These are phyloP conservation scores for Xanthorhoe designata DNA, from an alignment of 2,888 invertebrate species.

Conservation along the genomic window DNA sequence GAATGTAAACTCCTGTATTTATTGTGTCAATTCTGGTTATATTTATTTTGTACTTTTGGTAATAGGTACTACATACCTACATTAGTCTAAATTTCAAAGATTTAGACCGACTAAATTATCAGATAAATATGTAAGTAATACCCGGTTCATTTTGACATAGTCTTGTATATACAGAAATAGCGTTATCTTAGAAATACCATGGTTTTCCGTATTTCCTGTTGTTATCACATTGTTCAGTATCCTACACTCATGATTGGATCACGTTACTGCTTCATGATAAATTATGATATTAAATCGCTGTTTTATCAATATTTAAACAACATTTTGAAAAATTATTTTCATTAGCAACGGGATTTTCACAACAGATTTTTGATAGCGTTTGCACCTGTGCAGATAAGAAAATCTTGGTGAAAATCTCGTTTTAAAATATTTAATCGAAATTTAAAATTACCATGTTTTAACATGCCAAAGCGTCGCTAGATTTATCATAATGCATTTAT, in stretches of 20 bases:
- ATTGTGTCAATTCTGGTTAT: too few species aligned
- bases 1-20: too few species aligned
- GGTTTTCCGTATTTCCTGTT: constrained; percentile 23
- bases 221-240: constrained; percentile 18
- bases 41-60: too few species aligned
- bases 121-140: neutral
- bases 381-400: neutral
- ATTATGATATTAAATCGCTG: constrained; percentile 40
- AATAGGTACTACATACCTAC: too few species aligned
- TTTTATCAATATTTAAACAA: constrained; percentile 46
- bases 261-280: constrained; percentile 24
- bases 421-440: constrained; percentile 45
- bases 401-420: neutral
- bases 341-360: neutral
- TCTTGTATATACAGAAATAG: neutral
- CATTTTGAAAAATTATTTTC: neutral
- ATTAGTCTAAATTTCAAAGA: too few species aligned
- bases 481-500: constrained; percentile 84
- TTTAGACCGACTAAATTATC: neutral
- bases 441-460: constrained; percentile 79
- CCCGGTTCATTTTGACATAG: constrained; percentile 11
- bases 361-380: neutral
- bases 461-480: constrained; percentile 86
- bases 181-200: constrained; percentile 16
- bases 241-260: constrained; percentile 28